A percentile compares a stretch with the other conserved stretches of the same genome.
phyloP scores from a whole-genome alignment of 2,888 invertebrate species.

The Pseudeuparius sepicola region DNA sequence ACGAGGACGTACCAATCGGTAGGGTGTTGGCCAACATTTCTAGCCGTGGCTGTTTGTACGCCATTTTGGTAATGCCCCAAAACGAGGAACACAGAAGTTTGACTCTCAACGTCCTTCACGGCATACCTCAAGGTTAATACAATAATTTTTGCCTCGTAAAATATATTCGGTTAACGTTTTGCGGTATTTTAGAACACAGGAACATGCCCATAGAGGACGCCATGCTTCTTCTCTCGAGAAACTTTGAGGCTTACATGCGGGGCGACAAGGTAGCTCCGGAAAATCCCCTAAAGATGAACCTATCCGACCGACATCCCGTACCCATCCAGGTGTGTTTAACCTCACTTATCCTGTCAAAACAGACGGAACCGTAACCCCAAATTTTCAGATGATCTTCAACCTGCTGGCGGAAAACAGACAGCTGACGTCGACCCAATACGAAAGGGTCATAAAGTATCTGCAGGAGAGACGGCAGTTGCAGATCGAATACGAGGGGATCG shows the following conservation, averaged over 20 bases:
- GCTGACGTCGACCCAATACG: slow-evolving; percentile 68
- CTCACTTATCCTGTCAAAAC: neutral
- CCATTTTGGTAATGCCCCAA: slow-evolving; percentile 74
- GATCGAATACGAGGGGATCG: slow-evolving; percentile 63
- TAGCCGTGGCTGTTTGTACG: slow-evolving; percentile 80
- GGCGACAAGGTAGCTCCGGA: slow-evolving; percentile 36
- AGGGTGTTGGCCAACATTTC: slow-evolving; percentile 79
- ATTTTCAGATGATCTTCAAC: slow-evolving; percentile 51
- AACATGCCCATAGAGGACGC: slow-evolving; percentile 95
- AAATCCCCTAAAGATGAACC: slow-evolving; percentile 28
- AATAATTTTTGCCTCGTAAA: neutral
- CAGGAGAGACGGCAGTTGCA: slow-evolving; percentile 66
- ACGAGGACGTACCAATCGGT: slow-evolving; percentile 75
- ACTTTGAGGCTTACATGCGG: slow-evolving; percentile 53
- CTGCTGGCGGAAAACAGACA: slow-evolving; percentile 74
- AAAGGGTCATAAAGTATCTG: slow-evolving; percentile 61
- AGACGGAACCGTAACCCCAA: slow-evolving; percentile 4
- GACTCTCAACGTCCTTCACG: slow-evolving; percentile 84
- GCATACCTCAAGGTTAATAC: slow-evolving; percentile 81
- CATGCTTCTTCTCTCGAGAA: slow-evolving; percentile 62
- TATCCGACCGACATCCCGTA: slow-evolving; percentile 49
- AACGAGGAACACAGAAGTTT: slow-evolving; percentile 80
- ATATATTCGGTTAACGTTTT: neutral
- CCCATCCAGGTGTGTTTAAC: slow-evolving; percentile 49
- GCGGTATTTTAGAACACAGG: slow-evolving; percentile 63